Percentiles rank a stretch among this genome's conserved stretches.
Conservation (phyloP, 1,140 invertebrate genomes). For the Pseudomyrmex cubaensis region DNA sequence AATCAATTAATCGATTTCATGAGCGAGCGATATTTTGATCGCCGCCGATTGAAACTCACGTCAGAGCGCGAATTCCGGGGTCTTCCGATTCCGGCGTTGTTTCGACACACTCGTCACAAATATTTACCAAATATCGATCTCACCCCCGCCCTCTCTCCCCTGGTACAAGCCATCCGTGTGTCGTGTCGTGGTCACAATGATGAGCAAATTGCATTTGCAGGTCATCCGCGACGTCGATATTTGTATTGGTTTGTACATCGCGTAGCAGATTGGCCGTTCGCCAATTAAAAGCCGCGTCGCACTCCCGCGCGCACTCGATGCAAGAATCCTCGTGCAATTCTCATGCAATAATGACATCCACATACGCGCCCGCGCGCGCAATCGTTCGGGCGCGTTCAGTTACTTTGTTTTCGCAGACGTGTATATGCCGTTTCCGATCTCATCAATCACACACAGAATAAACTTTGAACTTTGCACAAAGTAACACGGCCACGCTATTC, state of each 20-base stretch:
- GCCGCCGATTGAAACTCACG: conserved; percentile 55
- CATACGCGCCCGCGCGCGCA: background rate
- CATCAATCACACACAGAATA: conserved; percentile 10
- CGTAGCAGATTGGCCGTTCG: conserved; percentile 69
- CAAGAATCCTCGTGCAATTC: conserved; percentile 40
- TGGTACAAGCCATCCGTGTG: conserved; percentile 28
- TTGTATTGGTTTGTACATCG: conserved; percentile 72
- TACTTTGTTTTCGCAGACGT: background rate
- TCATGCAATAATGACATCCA: conserved; percentile 42
- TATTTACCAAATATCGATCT: conserved; percentile 76
- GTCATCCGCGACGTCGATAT: conserved; percentile 68
- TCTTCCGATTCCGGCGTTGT: conserved; percentile 63
- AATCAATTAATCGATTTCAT: background rate
- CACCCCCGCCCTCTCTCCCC: background rate
- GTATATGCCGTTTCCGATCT: background rate
- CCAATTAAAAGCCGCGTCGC: conserved; percentile 73
- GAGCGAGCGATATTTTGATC: conserved; percentile 47
- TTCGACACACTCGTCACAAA: conserved; percentile 71
- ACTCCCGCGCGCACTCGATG: conserved; percentile 23
- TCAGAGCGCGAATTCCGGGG: conserved; percentile 61
- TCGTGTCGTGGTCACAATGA: conserved; percentile 54
- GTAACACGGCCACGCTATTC: background rate
- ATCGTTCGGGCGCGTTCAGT: background rate
- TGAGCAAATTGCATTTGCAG: conserved; percentile 74
- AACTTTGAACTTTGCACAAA: background rate